Evolutionary conservation across 1,140 invertebrate genomes (phyloP), one percentile per base, ranked within the genome.

Genomic region (Camponotus vicinus): DNA sequence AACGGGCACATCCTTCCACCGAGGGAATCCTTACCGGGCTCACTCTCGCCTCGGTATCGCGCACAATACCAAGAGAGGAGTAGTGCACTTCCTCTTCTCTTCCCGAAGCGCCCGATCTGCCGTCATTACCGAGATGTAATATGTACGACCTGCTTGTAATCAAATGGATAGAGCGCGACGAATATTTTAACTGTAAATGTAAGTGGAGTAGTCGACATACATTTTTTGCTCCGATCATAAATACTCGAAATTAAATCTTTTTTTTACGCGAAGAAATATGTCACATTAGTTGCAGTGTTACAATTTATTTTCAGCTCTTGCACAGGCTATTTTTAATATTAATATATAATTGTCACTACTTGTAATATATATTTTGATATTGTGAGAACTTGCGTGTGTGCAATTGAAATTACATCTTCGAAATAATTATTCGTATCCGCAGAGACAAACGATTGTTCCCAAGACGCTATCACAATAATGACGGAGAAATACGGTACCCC

Each of bases 1-100:
- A 92, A 92, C 92, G 92, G 92, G 86, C 84, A 78, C 66, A 88
- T 92, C 89, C 90, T 92, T 92, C 90, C 90, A 83, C 69, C 88
- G 80, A 69, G 79, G 27, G 59, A 85, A 91, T 89, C 70, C 83
- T 40, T 78, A 21, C 45, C 63, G n/a, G 34, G 11, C 64, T 67
- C 18, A 9, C 45, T 45, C 61, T 45, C 42, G 61, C 18, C 61
- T 57, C 67, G 67, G 49, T 52, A 52, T 52, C 49, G 49, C 49
- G 49, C 5, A 18, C 13, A 52, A 52, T 52, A 13, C 49, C 15
- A 52, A 52, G 13, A 52, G 15, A 63, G 73, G 49, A 63, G 78
- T 85, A 59, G 45, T 37, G 52, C 67, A 21, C 52, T 73, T 82
- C 67, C 55, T 61, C 52, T 27, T 32, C 42, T 69, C 55, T 63